phyloP scores from a whole-genome alignment of 2,888 invertebrate species.

The Papilio gigon region DNA sequence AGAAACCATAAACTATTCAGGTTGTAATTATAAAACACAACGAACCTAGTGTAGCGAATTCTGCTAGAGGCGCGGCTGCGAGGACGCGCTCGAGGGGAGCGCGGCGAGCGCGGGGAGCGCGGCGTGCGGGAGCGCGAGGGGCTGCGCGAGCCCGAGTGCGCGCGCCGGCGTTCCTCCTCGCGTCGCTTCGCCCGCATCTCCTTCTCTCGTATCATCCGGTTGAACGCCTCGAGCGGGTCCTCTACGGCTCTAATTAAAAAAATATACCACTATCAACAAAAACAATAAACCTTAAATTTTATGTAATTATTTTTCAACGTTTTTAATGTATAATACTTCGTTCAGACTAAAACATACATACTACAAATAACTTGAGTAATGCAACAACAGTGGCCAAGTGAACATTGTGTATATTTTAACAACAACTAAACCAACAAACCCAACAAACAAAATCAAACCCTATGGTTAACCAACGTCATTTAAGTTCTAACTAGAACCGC shows the following conservation, averaged over 20 bases:
- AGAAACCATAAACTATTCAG: constrained; percentile 48
- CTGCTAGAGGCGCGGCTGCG: constrained; percentile 68
- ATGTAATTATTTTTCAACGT: not conserved
- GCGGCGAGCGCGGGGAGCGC: constrained; percentile 67
- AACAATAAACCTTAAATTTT: not conserved
- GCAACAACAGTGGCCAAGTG: not conserved
- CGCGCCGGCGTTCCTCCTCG: constrained; percentile 83
- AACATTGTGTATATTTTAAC: not conserved
- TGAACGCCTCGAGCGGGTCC: constrained; percentile 93
- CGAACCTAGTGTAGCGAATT: constrained; percentile 75
- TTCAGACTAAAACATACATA: not conserved
- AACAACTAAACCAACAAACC: too few species aligned
- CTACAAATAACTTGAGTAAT: not conserved
- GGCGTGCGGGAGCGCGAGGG: constrained; percentile 62
- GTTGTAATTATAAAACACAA: constrained; percentile 64
- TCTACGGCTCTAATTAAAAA: constrained; percentile 85
- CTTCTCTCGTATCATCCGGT: constrained; percentile 92
- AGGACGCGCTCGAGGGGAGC: constrained; percentile 55
- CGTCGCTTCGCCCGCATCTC: constrained; percentile 87
- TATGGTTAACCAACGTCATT: too few species aligned
- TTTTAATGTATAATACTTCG: not conserved
- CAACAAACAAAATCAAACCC: too few species aligned
- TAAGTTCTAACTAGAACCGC: too few species aligned
- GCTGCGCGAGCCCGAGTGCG: constrained; percentile 56
- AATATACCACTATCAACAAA: constrained; percentile 29